Percentiles rank a stretch among this genome's conserved stretches.
phyloP scores from a whole-genome alignment of 2,888 invertebrate species.

The Sminthurides aquaticus region DNA sequence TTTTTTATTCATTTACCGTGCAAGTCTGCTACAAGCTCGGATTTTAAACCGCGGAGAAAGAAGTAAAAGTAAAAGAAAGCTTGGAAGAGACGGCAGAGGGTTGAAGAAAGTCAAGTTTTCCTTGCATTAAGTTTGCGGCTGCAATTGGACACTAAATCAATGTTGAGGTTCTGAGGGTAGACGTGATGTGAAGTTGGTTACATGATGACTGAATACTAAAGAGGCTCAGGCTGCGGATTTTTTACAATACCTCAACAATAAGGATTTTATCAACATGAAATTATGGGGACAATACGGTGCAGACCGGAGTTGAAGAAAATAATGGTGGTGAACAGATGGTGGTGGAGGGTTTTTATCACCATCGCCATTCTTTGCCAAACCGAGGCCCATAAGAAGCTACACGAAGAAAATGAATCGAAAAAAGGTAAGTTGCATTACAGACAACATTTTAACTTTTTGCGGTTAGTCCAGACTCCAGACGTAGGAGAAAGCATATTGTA shows the following conservation, averaged over 20 bases:
- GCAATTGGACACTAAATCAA: neutral
- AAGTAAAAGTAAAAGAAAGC: no score
- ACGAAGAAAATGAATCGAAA: constrained; percentile 39
- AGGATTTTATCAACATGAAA: neutral
- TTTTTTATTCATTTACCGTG: neutral
- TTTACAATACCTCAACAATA: no score
- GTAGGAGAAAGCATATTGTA: no score
- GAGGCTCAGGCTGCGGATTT: no score
- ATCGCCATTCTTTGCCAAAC: neutral
- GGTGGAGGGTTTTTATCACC: neutral
- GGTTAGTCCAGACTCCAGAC: no score
- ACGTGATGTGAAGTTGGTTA: no score
- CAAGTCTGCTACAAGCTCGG: no score
- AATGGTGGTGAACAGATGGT: neutral
- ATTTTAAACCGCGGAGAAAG: no score
- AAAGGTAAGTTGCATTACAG: constrained; percentile 28
- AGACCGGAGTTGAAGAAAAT: neutral
- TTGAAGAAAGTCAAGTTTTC: no score
- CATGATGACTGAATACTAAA: no score
- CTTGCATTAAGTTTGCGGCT: neutral
- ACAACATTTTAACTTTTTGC: neutral
- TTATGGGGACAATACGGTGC: neutral
- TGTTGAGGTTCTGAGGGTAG: no score
- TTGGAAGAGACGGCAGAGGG: no score
- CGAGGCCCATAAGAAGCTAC: constrained; percentile 24